Conservation (phyloP, 2,888 invertebrate species). For the Suillia variegata region DNA sequence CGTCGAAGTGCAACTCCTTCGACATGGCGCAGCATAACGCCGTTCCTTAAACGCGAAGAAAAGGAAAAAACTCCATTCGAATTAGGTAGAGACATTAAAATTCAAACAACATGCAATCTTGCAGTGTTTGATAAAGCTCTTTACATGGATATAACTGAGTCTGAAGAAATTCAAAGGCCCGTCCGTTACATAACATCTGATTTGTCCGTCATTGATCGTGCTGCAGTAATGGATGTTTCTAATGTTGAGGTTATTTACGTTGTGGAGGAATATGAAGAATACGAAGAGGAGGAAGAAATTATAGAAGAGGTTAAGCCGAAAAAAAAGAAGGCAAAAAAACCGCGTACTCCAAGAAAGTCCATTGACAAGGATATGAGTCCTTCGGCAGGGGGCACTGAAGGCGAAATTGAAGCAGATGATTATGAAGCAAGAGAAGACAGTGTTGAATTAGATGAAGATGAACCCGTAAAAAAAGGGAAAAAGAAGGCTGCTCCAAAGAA, state of each 20-base stretch:
- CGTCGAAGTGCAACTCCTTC: conserved; percentile 61
- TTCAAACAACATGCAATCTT: conserved; percentile 57
- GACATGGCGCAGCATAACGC: conserved; percentile 61
- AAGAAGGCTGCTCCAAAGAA: conserved; percentile 54
- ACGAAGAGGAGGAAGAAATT: conserved; percentile 53
- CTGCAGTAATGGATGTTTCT: conserved; percentile 62
- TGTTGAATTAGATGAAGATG: conserved; percentile 50
- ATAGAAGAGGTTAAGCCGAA: conserved; percentile 53
- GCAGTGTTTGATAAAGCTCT: conserved; percentile 61
- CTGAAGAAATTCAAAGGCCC: conserved; percentile 54
- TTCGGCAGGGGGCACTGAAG: conserved; percentile 23
- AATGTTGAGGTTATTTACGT: conserved; percentile 62
- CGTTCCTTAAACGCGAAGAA: conserved; percentile 60
- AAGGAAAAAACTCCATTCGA: conserved; percentile 62
- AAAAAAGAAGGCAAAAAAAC: conserved; percentile 52
- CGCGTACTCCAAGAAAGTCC: conserved; percentile 45
- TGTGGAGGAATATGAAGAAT: conserved; percentile 60
- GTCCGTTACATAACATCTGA: conserved; percentile 62
- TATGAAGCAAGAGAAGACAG: conserved; percentile 51
- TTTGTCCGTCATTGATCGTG: conserved; percentile 61
- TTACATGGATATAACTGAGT: conserved; percentile 60
- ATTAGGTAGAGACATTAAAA: conserved; percentile 56
- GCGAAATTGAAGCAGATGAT: conserved; percentile 34
- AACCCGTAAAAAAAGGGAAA: conserved; percentile 50
- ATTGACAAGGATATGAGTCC: conserved; percentile 46